Percentiles rank a stretch among this genome's conserved stretches.
phyloP scores from a whole-genome alignment of 2,113 vertebrate genomes.

The Percina caprodes region DNA sequence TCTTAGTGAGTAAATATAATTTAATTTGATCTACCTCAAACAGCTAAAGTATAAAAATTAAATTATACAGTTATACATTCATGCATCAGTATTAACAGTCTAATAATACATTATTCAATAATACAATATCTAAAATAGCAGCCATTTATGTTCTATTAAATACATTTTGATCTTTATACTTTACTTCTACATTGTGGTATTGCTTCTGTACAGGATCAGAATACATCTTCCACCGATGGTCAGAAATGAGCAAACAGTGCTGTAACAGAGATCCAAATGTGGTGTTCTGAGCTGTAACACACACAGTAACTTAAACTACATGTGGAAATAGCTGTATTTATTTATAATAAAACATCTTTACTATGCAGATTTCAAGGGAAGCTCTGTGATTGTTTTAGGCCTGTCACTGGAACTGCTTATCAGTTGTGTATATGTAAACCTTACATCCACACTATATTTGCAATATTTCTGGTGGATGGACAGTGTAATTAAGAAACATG shows the following conservation, averaged over 20 bases:
- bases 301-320: neutral
- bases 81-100: neutral
- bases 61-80: neutral
- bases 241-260: neutral
- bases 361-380: neutral
- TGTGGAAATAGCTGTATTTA: neutral
- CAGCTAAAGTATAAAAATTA: neutral
- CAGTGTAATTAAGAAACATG: neutral
- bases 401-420: slow-evolving; percentile 9
- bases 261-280: neutral
- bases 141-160: neutral
- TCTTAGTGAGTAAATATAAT: neutral
- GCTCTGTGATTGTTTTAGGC: neutral
- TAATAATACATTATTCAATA: neutral
- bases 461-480: neutral
- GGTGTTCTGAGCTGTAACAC: neutral
- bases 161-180: neutral
- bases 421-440: neutral
- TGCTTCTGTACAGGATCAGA: neutral
- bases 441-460: neutral
- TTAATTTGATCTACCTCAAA: neutral
- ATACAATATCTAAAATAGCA: neutral
- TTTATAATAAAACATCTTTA: neutral
- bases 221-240: neutral
- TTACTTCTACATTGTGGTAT: neutral